Evolutionary conservation across 2,888 invertebrate genomes (phyloP).

Genomic region (Eupithecia tripunctaria): DNA sequence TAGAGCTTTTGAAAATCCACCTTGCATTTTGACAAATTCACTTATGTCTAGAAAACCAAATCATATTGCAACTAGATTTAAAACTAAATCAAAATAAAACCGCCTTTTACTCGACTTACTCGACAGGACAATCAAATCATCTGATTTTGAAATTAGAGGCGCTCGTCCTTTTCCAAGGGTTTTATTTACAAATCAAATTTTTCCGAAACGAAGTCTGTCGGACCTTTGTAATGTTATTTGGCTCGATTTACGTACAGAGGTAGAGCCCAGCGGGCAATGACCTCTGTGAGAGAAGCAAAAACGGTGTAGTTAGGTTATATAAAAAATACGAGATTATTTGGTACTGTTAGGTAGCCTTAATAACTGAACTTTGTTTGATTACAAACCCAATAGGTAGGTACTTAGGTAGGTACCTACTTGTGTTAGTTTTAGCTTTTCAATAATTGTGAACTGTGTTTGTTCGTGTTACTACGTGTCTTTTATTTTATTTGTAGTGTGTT

Average conservation of each 20-base stretch:
- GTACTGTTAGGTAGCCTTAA: neutral
- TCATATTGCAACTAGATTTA: constrained; percentile 1
- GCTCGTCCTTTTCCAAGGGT: constrained; percentile 51
- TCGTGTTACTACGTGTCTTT: too few relatives aligned
- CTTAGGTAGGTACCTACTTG: too few relatives aligned
- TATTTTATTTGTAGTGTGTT: too few relatives aligned
- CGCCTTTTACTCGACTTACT: constrained; percentile 26
- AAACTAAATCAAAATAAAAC: constrained; percentile 14
- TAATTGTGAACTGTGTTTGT: too few relatives aligned
- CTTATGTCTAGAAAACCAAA: neutral
- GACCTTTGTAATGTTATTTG: constrained; percentile 57
- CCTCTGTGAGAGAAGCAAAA: constrained; percentile 21
- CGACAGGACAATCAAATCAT: constrained; percentile 62
- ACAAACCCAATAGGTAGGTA: too few relatives aligned
- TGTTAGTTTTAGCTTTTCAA: too few relatives aligned
- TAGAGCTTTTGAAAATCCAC: neutral
- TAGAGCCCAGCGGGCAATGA: constrained; percentile 38
- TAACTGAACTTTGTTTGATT: too few relatives aligned
- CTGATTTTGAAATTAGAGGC: constrained; percentile 60
- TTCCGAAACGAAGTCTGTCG: constrained; percentile 52
- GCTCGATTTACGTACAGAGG: constrained; percentile 53
- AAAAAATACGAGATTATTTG: neutral
- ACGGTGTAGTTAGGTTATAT: neutral
- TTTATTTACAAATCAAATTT: constrained; percentile 69
- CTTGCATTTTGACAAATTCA: neutral